Evolutionary conservation across 2,113 vertebrate species (phyloP).

Genomic region (Eurystomus gularis): DNA sequence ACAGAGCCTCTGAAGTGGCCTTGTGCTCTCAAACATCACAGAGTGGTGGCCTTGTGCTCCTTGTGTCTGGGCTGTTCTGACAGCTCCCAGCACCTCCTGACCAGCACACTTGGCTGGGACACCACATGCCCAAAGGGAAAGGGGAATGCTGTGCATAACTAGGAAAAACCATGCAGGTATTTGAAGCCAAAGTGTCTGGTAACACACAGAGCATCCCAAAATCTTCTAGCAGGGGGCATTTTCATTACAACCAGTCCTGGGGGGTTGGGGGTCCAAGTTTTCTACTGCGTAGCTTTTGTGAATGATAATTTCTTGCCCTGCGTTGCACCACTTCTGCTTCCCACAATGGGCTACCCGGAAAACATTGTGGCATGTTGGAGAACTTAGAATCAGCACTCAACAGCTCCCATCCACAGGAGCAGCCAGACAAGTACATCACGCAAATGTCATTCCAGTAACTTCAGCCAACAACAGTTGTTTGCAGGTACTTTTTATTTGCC

Average conservation of each 20-base stretch:
- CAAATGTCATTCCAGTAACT: background rate
- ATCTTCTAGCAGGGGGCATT: background rate
- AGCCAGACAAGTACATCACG: background rate
- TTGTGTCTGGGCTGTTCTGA: background rate
- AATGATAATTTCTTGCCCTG: background rate
- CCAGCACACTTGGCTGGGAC: rapidly evolving
- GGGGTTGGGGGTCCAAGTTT: background rate
- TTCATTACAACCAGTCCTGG: rapidly evolving
- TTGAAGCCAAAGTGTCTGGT: background rate
- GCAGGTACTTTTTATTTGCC: constrained; percentile 35
- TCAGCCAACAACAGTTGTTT: background rate
- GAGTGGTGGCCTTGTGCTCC: too few species aligned
- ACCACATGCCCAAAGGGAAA: background rate
- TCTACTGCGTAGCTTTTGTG: background rate
- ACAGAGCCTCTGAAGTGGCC: background rate
- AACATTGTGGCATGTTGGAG: background rate
- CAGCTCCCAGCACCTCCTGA: rapidly evolving
- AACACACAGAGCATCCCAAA: background rate
- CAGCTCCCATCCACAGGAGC: background rate
- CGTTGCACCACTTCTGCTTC: background rate
- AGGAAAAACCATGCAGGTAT: background rate
- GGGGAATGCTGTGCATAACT: background rate
- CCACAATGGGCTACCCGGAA: background rate
- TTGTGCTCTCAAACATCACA: rapidly evolving
- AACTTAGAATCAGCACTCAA: background rate